Evolutionary conservation across 2,113 vertebrate species (phyloP).

Genomic region (Struthio camelus): DNA sequence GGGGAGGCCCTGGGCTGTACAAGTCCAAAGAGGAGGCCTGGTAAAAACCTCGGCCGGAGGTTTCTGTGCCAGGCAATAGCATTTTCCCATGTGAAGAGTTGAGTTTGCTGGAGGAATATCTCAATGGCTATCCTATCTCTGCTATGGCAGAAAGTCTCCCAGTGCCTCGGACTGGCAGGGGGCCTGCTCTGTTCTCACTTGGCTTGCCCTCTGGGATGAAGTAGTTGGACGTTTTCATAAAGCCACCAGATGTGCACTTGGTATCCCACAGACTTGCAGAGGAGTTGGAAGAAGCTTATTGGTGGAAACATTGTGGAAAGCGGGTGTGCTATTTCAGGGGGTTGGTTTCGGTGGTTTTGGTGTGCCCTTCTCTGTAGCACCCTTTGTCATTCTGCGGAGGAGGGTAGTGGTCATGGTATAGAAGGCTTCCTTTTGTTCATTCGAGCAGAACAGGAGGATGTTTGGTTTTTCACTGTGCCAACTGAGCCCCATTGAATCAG

Average conservation of each 20-base stretch:
- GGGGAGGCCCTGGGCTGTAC: constrained; percentile 5
- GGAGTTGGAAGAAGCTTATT: background rate
- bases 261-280: background rate
- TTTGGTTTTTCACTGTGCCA: constrained; percentile 69
- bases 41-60: constrained; percentile 15
- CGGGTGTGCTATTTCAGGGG: background rate
- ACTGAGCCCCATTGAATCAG: constrained; percentile 29
- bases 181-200: constrained; percentile 35
- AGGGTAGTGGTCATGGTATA: background rate
- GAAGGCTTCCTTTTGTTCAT: background rate
- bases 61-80: background rate
- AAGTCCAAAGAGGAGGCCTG: constrained; percentile 26
- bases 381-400: background rate
- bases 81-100: constrained; percentile 20
- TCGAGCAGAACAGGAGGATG: background rate
- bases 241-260: constrained; percentile 39
- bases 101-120: constrained; percentile 43
- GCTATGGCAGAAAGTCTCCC: constrained; percentile 30
- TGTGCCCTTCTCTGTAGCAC: background rate
- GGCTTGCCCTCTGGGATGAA: constrained; percentile 18
- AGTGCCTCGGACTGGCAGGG: constrained; percentile 36
- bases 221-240: constrained; percentile 1
- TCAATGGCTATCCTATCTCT: constrained; percentile 32
- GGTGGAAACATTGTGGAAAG: background rate
- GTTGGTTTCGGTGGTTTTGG: background rate